Percentiles rank a stretch among this genome's conserved stretches.
These are phyloP conservation scores for Nomada fucata DNA, from an alignment of 2,888 invertebrate species.

Conservation along the genomic window DNA sequence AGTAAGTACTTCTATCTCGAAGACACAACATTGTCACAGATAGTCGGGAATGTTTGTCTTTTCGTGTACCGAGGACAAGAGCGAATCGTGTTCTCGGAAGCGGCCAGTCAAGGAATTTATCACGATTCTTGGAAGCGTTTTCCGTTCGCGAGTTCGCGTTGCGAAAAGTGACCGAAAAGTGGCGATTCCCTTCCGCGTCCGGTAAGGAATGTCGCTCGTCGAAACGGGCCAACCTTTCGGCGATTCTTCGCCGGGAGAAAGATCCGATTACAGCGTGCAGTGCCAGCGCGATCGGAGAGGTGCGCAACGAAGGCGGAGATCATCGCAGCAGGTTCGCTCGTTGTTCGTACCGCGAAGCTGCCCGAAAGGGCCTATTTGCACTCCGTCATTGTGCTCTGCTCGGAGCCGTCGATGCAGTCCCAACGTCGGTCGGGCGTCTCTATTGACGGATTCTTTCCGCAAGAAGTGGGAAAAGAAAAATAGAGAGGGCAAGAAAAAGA, in stretches of 20 bases:
- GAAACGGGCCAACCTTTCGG: constrained; percentile 38
- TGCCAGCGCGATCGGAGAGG: constrained; percentile 42
- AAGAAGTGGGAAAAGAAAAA: constrained; percentile 38
- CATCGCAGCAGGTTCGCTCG: constrained; percentile 65
- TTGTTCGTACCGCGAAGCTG: constrained; percentile 52
- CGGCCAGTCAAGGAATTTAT: constrained; percentile 13
- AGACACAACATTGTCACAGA: constrained; percentile 46
- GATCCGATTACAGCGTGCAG: constrained; percentile 57
- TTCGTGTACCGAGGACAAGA: constrained; percentile 25
- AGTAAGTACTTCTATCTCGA: constrained; percentile 38
- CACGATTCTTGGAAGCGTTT: constrained; percentile 22
- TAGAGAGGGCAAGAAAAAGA: constrained; percentile 10
- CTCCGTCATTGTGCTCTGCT: constrained; percentile 64
- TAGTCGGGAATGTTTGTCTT: constrained; percentile 36
- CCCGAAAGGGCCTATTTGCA: constrained; percentile 68
- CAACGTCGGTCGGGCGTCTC: constrained; percentile 47
- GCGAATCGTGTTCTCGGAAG: constrained; percentile 40
- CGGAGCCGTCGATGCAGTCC: constrained; percentile 53
- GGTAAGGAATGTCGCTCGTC: constrained; percentile 20
- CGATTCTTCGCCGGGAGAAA: constrained; percentile 41
- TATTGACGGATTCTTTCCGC: constrained; percentile 70
- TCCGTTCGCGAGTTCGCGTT: not conserved
- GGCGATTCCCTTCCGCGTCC: constrained; percentile 7
- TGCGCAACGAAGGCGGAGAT: constrained; percentile 70
- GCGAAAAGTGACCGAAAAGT: constrained; percentile 3